phyloP scores from a whole-genome alignment of 2,797 vertebrate genomes.

The Falco concolor region DNA sequence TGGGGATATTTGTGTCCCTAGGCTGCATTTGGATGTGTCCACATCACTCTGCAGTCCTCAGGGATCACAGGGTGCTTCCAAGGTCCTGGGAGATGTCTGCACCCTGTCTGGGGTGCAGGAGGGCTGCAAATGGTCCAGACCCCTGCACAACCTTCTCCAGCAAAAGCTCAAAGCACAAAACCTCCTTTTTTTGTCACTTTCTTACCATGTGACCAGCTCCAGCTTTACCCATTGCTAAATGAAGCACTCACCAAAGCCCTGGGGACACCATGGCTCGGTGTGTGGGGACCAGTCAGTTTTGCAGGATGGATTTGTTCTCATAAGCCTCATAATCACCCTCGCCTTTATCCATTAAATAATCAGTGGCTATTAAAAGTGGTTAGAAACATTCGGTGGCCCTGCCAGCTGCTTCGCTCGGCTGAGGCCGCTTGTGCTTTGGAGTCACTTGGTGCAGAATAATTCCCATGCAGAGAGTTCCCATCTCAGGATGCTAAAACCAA shows the following conservation, averaged over 20 bases:
- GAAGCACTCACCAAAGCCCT: background rate
- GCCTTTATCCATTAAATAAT: background rate
- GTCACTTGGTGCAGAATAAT: background rate
- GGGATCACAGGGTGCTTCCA: background rate
- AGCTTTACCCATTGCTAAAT: background rate
- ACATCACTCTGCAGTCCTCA: background rate
- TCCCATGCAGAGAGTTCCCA: background rate
- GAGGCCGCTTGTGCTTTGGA: background rate
- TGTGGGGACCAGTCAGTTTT: background rate
- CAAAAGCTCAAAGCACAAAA: background rate
- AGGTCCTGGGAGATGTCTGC: background rate
- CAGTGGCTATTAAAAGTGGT: background rate
- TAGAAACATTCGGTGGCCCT: background rate
- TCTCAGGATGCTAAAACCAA: background rate
- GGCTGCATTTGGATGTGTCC: background rate
- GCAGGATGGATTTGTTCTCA: background rate
- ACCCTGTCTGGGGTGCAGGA: background rate
- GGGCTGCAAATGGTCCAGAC: background rate
- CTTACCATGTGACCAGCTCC: background rate
- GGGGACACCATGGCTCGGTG: rapidly evolving
- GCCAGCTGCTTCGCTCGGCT: rapidly evolving
- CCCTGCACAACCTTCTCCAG: background rate
- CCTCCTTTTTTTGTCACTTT: background rate
- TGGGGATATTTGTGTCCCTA: background rate
- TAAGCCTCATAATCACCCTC: background rate